A percentile compares a stretch with the other conserved stretches of the same genome.
Conservation (phyloP, 1,140 invertebrate genomes). For the Drosophila ironensis region DNA sequence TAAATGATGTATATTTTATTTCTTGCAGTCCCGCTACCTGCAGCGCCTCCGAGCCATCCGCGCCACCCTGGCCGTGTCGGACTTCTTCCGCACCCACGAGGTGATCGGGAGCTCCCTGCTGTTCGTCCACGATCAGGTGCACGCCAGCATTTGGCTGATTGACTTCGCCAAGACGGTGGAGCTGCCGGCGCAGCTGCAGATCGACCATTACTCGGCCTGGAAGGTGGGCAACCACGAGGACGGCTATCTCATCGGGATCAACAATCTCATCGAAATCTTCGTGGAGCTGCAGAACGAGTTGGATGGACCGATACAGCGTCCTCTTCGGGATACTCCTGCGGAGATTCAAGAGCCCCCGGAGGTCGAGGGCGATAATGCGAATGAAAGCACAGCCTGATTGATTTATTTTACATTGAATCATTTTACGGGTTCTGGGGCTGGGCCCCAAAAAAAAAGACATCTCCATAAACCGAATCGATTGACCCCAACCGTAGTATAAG, state of each 20-base stretch:
- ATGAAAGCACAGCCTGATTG: background rate
- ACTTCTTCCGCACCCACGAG: slow-evolving; percentile 95
- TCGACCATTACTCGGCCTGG: slow-evolving; percentile 94
- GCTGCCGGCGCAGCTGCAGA: slow-evolving; percentile 88
- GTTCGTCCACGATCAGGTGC: slow-evolving; percentile 95
- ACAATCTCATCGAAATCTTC: slow-evolving; percentile 96
- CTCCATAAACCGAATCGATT: background rate
- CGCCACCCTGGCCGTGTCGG: slow-evolving; percentile 90
- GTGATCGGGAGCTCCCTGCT: slow-evolving; percentile 98
- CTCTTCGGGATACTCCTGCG: too few relatives aligned
- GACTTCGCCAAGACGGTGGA: slow-evolving; percentile 98
- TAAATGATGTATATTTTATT: too few relatives aligned
- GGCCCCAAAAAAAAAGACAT: background rate
- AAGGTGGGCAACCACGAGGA: slow-evolving; percentile 99
- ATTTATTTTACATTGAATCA: too few relatives aligned
- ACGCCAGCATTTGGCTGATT: slow-evolving; percentile 97
- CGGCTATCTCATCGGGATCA: slow-evolving; percentile 96
- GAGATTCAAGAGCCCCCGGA: background rate
- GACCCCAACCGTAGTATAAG: background rate
- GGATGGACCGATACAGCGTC: too few relatives aligned
- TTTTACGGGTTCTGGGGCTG: slow-evolving; percentile 4
- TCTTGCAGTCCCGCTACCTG: slow-evolving; percentile 89
- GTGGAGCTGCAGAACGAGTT: slow-evolving; percentile 82
- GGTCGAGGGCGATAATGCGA: background rate
- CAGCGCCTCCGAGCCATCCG: slow-evolving; percentile 92